Base-by-base conservation (phyloP, 2,113 vertebrate species). In the Prinia subflava region DNA sequence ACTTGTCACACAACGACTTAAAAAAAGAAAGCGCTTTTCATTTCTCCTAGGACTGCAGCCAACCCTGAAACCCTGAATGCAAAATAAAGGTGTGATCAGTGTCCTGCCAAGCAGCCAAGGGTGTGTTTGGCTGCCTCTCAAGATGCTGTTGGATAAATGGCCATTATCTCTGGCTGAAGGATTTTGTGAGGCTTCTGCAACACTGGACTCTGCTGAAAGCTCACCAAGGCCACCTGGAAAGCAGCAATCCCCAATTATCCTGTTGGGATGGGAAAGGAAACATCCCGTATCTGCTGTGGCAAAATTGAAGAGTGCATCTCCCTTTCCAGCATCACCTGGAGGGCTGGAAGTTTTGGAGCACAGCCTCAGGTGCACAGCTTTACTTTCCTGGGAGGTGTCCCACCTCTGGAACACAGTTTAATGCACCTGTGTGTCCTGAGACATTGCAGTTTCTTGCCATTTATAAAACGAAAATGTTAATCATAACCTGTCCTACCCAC, bases 271-370 rank as follows among this genome's bases (percentile, higher is more conserved):
- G 17, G 9, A 67, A 59, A 64, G 3, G 5, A 70, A 91, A 83
- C 14, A 56, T 16, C 12, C 14, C 0, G 0, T 42, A 11, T 24
- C 17, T 6, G 21, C 69, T 59, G 64, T 6, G 22, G 69, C 6
- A 27, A 16, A 52, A 52, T 2, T 5, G 0, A 8, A 39, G 18
- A 28, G 55, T 5, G 13, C 42, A 47, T 30, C 52, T 63, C 39
- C 5, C 25, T 56, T 69, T 69, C 55, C 5, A 17, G 22, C 50
- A 60, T 9, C 5, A 2, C 11, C 56, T 44, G 11, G 6, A 22
- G 6, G 15, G 13, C 7, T 35, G 53, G 20, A 60, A 62, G 17
- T n/a, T 82, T 25, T 50, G 46, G 22, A 79, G 41, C 35, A 47
- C 0, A 53, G 30, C 11, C 82, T 84, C 15, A 20, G 28, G 31